Percentiles rank a stretch among this genome's conserved stretches.
Conservation (phyloP, 2,797 vertebrate genomes). For the Pogoniulus pusillus region DNA sequence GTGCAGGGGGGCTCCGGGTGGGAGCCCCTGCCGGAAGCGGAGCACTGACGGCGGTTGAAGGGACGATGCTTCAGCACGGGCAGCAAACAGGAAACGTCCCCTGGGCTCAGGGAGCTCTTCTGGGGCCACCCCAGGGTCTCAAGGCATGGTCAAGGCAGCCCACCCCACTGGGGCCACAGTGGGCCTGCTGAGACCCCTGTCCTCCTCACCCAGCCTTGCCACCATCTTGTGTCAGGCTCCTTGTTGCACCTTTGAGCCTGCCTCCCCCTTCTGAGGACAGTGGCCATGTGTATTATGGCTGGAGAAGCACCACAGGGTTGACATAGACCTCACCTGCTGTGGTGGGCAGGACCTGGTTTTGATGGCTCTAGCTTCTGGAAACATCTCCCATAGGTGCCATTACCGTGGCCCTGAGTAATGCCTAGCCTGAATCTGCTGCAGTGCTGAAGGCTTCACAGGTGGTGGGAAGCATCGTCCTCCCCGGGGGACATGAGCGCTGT, state of each 20-base stretch:
- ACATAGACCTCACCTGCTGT: rapidly evolving
- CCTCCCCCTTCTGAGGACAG: background rate
- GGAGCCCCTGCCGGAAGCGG: slow-evolving; percentile 81
- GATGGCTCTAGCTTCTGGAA: background rate
- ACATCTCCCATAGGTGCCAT: too few species aligned
- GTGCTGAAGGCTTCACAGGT: rapidly evolving
- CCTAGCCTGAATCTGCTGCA: background rate
- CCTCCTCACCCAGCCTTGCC: background rate
- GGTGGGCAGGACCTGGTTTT: rapidly evolving
- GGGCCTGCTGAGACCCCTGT: rapidly evolving
- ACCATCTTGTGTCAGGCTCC: background rate
- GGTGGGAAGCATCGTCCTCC: background rate
- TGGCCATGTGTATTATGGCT: rapidly evolving
- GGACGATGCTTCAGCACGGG: slow-evolving; percentile 67
- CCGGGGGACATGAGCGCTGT: rapidly evolving
- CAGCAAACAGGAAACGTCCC: slow-evolving; percentile 78
- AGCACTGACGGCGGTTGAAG: slow-evolving; percentile 74
- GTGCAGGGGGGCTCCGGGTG: slow-evolving; percentile 72
- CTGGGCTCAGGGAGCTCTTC: slow-evolving; percentile 26
- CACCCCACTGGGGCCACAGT: background rate
- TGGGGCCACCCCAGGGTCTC: background rate
- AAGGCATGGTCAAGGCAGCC: background rate
- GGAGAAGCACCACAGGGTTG: background rate
- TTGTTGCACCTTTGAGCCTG: background rate
- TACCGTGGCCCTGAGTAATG: rapidly evolving